Conservation (phyloP, 1,140 invertebrate species). For the Drosophila varians region DNA sequence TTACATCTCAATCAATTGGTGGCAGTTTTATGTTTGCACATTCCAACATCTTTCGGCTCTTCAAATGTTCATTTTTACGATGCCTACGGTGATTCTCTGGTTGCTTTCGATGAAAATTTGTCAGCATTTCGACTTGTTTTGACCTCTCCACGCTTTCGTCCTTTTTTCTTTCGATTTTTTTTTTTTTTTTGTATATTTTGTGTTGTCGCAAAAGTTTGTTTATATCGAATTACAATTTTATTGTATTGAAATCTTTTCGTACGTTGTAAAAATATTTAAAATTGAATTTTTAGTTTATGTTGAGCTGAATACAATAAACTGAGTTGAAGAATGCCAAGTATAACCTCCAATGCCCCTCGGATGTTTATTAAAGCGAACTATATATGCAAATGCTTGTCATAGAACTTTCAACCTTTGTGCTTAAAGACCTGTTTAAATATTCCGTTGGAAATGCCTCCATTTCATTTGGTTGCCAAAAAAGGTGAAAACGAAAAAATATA, state of each 20-base stretch:
- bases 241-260: constrained; percentile 49
- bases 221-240: constrained; percentile 74
- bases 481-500: constrained; percentile 12
- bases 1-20: constrained; percentile 82
- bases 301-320: not conserved
- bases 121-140: constrained; percentile 60
- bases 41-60: constrained; percentile 73
- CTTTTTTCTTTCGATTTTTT: constrained; percentile 12
- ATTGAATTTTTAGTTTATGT: constrained; percentile 45
- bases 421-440: constrained; percentile 30
- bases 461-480: constrained; percentile 46
- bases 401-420: not conserved
- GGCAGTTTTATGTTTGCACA: constrained; percentile 79
- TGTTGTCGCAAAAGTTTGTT: constrained; percentile 56
- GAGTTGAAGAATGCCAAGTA: not conserved
- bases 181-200: too few species aligned
- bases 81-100: constrained; percentile 58
- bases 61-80: constrained; percentile 75
- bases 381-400: not conserved
- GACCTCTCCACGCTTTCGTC: constrained; percentile 8
- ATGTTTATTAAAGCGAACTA: not conserved
- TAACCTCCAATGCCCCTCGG: not conserved
- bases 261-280: constrained; percentile 49
- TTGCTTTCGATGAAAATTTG: constrained; percentile 59
- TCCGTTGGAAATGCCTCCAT: constrained; percentile 40